Evolutionary conservation across 2,113 vertebrate species (phyloP).

Genomic region (Alces alces): DNA sequence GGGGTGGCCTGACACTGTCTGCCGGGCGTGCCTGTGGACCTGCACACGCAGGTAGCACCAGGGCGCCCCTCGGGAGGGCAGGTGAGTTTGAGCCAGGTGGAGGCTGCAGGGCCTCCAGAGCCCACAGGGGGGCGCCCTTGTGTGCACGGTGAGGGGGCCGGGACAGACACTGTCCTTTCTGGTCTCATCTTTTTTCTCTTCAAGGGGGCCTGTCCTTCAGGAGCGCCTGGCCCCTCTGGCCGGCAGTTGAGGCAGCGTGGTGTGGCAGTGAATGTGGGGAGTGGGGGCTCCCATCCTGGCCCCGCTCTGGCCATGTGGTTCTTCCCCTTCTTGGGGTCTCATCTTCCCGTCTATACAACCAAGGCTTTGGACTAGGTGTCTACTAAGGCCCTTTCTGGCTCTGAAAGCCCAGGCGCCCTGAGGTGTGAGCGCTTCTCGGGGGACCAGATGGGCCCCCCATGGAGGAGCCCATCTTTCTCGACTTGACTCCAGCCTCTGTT

Average conservation of each 20-base stretch:
- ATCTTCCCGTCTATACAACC: background rate
- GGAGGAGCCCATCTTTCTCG: background rate
- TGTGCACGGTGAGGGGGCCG: background rate
- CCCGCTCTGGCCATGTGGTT: background rate
- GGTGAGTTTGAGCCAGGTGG: background rate
- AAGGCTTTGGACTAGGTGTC: background rate
- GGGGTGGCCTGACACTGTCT: accelerated
- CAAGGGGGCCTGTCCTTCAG: background rate
- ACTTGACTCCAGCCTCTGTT: background rate
- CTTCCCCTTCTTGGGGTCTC: background rate
- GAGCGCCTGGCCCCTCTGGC: background rate
- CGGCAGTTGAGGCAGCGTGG: background rate
- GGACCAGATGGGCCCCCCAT: background rate
- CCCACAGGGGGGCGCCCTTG: background rate
- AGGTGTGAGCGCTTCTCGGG: background rate
- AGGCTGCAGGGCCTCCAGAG: background rate
- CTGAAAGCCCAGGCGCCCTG: background rate
- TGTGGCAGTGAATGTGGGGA: background rate
- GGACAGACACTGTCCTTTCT: background rate
- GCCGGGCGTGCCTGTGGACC: background rate
- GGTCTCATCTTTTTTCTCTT: background rate
- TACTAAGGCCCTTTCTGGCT: background rate
- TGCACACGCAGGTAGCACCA: constrained; percentile 15
- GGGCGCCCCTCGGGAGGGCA: background rate
- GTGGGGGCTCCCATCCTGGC: background rate